phyloP scores from a whole-genome alignment of 2,113 vertebrate species.

The Chionis minor region DNA sequence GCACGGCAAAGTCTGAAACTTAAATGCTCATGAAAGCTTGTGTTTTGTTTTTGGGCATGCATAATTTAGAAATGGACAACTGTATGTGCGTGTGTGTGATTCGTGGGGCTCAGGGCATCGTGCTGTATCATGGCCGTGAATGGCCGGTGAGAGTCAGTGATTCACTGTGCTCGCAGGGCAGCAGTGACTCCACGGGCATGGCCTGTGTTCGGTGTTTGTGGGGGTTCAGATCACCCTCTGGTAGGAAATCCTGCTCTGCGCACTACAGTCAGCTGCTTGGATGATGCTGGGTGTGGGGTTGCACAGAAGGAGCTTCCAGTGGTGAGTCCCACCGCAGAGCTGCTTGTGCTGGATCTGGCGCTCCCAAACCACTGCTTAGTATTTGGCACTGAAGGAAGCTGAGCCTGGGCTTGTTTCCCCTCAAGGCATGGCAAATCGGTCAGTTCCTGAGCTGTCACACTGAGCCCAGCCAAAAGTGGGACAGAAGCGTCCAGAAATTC shows the following conservation, averaged over 20 bases:
- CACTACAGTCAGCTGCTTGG: not conserved
- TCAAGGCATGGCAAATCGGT: not conserved
- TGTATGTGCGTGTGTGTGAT: fast-evolving
- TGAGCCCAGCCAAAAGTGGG: not conserved
- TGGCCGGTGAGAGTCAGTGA: not conserved
- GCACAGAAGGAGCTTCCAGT: not conserved
- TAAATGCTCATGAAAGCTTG: not conserved
- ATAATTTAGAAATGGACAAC: not conserved
- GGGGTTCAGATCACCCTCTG: not conserved
- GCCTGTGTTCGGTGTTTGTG: not conserved
- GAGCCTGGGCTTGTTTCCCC: not conserved
- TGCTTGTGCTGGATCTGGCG: not conserved
- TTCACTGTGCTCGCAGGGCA: not conserved
- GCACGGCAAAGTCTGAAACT: not conserved
- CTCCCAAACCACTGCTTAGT: not conserved
- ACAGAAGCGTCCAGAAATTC: not conserved
- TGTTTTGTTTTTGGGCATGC: not conserved
- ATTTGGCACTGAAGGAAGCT: not conserved
- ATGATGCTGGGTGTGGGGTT: not conserved
- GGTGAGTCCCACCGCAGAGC: not conserved
- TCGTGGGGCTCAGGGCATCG: not conserved
- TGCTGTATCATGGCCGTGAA: not conserved
- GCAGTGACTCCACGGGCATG: not conserved
- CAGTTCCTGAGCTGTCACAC: not conserved
- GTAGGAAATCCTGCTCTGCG: not conserved